These are phyloP conservation scores for Cephalopterus ornatus DNA, from an alignment of 2,113 vertebrate species.

Conservation along the genomic window DNA sequence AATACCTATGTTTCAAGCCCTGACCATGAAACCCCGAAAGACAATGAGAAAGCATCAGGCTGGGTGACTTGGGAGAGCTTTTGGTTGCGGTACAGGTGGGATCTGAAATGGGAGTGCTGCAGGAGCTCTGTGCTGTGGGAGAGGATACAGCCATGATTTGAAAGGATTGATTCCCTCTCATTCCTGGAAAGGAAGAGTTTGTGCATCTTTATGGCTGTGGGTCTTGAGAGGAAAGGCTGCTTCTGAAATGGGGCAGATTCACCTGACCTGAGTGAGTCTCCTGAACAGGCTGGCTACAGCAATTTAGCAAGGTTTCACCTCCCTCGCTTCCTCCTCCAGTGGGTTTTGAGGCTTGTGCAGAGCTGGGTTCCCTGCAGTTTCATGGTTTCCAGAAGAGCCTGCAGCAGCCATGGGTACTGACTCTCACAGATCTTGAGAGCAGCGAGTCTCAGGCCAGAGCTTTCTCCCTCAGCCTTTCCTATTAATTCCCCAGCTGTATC, in stretches of 20 bases:
- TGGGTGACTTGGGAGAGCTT: not conserved
- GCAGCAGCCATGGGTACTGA: not conserved
- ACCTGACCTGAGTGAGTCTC: rapidly evolving
- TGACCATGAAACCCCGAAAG: not conserved
- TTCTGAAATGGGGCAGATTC: not conserved
- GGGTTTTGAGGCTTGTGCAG: not conserved
- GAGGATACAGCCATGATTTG: not conserved
- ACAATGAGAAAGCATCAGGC: not conserved
- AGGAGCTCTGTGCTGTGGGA: not conserved
- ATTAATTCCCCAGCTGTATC: not conserved
- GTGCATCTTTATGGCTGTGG: not conserved
- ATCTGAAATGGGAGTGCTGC: not conserved
- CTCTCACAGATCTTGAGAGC: not conserved
- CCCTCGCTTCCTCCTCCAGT: not conserved
- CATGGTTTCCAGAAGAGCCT: not conserved
- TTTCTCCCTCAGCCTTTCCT: not conserved
- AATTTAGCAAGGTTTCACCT: not conserved
- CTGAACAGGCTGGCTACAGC: not conserved
- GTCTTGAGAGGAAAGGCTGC: not conserved
- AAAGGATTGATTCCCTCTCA: not conserved
- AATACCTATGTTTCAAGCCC: not conserved
- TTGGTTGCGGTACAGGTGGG: not conserved
- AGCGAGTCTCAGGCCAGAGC: not conserved
- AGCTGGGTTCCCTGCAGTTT: not conserved
- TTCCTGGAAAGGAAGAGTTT: not conserved